A percentile compares a stretch with the other conserved stretches of the same genome.
These are phyloP conservation scores for Petrocephalus microphthalmus DNA, from an alignment of 2,113 vertebrate genomes.

Conservation along the genomic window DNA sequence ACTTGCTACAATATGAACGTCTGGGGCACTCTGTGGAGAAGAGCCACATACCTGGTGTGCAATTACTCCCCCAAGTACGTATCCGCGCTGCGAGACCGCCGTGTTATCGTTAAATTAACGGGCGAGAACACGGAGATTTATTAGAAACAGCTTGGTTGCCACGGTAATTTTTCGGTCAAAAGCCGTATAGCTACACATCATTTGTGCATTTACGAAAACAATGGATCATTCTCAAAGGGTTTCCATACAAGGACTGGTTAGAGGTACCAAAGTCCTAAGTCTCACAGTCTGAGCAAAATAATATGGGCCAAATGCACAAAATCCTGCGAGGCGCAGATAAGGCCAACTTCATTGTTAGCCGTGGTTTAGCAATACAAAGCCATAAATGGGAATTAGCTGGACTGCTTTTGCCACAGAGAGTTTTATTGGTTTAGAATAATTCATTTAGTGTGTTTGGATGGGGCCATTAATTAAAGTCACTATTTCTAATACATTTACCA, in stretches of 20 bases:
- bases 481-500: not conserved
- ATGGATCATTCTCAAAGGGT: not conserved
- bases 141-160: not conserved
- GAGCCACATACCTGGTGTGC: constrained; percentile 81
- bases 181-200: not conserved
- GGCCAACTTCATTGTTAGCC: not conserved
- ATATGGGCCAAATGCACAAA: not conserved
- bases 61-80: constrained; percentile 91
- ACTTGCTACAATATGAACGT: constrained; percentile 85
- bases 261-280: not conserved
- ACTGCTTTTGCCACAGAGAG: not conserved
- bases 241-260: not conserved
- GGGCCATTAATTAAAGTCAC: not conserved
- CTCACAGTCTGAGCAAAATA: not conserved
- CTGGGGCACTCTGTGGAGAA: constrained; percentile 77
- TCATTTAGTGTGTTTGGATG: not conserved
- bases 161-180: not conserved
- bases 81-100: not conserved
- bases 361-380: not conserved
- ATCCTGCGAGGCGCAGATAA: not conserved
- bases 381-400: constrained; percentile 2
- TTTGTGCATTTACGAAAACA: not conserved
- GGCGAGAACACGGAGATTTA: not conserved
- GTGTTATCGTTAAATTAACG: not conserved
- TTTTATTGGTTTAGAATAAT: not conserved